Evolutionary conservation across 2,797 vertebrate species (phyloP).

Genomic region (Aselliscus stoliczkanus): DNA sequence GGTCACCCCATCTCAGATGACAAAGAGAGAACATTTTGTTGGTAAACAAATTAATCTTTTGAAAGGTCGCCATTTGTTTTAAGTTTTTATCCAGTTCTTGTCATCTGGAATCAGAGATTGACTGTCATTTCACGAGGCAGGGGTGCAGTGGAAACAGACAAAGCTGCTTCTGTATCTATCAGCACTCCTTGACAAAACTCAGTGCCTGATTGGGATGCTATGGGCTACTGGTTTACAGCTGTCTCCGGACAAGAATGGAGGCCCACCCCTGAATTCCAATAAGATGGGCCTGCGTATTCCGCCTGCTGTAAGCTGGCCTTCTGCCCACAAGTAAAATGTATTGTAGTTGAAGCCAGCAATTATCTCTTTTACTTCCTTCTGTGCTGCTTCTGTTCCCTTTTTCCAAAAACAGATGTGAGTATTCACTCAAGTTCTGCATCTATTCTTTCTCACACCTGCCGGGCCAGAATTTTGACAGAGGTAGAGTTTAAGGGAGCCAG

Average conservation of each 20-base stretch:
- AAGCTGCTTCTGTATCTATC: constrained; percentile 88
- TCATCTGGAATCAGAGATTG: constrained; percentile 89
- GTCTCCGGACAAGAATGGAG: constrained; percentile 91
- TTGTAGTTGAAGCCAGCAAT: constrained; percentile 86
- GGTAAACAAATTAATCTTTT: constrained; percentile 97
- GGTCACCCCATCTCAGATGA: constrained; percentile 92
- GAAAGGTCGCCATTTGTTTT: constrained; percentile 98
- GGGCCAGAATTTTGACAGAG: constrained; percentile 63
- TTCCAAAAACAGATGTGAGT: constrained; percentile 81
- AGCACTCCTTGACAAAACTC: constrained; percentile 92
- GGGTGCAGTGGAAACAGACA: constrained; percentile 85
- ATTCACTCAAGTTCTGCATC: constrained; percentile 86
- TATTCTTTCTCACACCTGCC: constrained; percentile 79
- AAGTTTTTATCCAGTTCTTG: constrained; percentile 89
- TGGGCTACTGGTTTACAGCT: constrained; percentile 98
- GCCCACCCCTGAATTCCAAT: constrained; percentile 97
- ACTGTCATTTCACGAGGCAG: constrained; percentile 89
- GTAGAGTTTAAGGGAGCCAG: constrained; percentile 48
- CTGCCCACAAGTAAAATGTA: constrained; percentile 88
- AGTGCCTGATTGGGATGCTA: constrained; percentile 94
- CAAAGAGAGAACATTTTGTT: constrained; percentile 87
- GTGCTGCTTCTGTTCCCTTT: constrained; percentile 86
- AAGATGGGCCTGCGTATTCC: constrained; percentile 88
- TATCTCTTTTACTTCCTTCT: constrained; percentile 85
- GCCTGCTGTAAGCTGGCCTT: constrained; percentile 91